Evolutionary conservation across 2,113 vertebrate species (phyloP).

Genomic region (Eudorcas thomsonii): DNA sequence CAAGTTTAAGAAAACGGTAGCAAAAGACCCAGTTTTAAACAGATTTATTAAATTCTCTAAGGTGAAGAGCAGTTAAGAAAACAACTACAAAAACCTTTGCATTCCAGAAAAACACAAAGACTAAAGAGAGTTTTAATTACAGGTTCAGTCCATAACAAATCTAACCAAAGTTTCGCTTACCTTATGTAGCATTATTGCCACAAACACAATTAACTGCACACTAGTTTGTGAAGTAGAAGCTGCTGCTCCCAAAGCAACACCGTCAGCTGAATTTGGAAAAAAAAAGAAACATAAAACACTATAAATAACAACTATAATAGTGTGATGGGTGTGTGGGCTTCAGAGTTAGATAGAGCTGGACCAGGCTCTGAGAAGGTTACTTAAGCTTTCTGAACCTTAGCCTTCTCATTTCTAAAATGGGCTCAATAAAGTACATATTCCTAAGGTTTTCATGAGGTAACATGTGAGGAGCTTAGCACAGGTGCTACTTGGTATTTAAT

Average conservation of each 20-base stretch:
- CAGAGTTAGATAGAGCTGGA: neutral
- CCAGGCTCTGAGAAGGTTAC: neutral
- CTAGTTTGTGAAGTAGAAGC: slow-evolving; percentile 98
- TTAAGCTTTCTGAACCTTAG: neutral
- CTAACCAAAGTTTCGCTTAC: slow-evolving; percentile 78
- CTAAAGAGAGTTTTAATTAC: neutral
- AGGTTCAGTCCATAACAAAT: neutral
- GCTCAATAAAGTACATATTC: neutral
- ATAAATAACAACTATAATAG: neutral
- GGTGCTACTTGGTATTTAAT: neutral
- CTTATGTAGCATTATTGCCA: slow-evolving; percentile 99
- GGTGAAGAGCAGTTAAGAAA: neutral
- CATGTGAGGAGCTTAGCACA: neutral
- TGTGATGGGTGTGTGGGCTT: neutral
- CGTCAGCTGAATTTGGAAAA: slow-evolving; percentile 87
- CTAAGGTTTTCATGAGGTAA: neutral
- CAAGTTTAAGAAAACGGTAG: slow-evolving; percentile 15
- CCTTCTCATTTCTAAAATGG: slow-evolving; percentile 1
- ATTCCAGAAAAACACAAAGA: slow-evolving; percentile 12
- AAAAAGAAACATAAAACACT: slow-evolving; percentile 37
- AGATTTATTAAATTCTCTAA: neutral
- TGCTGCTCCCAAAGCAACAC: slow-evolving; percentile 96
- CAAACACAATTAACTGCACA: slow-evolving; percentile 98
- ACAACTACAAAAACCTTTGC: neutral
- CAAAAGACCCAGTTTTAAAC: neutral